Percentiles rank a stretch among this genome's conserved stretches.
These are phyloP conservation scores for Passer montanus DNA, from an alignment of 2,113 vertebrate genomes.

Conservation along the genomic window DNA sequence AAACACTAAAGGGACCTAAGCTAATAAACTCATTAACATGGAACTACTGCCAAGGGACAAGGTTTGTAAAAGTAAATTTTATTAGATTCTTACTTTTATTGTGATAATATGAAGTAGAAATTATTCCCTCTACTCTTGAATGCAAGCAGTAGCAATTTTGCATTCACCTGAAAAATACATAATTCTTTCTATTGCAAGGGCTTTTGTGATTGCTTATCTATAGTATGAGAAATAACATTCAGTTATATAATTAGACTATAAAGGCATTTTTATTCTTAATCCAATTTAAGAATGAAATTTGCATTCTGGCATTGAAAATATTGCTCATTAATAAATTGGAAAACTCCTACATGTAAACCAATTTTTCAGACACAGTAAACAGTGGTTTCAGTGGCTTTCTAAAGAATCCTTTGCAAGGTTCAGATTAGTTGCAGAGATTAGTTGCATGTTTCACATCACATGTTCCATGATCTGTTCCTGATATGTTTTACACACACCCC, in stretches of 20 bases:
- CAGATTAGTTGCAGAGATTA: not conserved
- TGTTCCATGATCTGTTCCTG: not conserved
- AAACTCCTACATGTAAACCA: not conserved
- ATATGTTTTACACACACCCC: not conserved
- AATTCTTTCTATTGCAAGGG: not conserved
- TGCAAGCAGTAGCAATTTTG: not conserved
- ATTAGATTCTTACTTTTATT: not conserved
- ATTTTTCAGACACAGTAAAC: not conserved
- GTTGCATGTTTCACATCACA: not conserved
- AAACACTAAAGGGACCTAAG: not conserved
- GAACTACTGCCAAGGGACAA: not conserved
- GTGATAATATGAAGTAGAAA: not conserved
- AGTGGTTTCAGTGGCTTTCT: not conserved
- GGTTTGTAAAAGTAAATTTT: not conserved
- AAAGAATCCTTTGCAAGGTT: not conserved
- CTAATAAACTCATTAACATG: conserved; percentile 3
- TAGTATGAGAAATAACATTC: not conserved
- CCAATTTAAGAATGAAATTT: not conserved
- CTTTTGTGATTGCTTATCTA: not conserved
- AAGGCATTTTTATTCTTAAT: not conserved
- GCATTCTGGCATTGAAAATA: not conserved
- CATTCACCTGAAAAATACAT: not conserved
- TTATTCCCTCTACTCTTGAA: not conserved
- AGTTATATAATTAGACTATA: not conserved
- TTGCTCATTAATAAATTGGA: not conserved